phyloP scores from a whole-genome alignment of 2,888 invertebrate species.

The Ormyrus nitidulus region DNA sequence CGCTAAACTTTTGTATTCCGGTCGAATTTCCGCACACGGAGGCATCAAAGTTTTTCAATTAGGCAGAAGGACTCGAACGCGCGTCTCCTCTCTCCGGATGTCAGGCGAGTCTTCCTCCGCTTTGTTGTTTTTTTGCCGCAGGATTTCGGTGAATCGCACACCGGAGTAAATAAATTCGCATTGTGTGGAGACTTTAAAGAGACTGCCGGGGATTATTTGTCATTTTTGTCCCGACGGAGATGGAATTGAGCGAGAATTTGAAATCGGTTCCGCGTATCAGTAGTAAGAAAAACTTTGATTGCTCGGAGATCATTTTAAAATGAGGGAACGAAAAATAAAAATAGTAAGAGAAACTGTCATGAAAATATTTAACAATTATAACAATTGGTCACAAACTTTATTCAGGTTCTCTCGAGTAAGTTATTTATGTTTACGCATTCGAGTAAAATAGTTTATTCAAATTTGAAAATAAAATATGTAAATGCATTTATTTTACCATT shows the following conservation, averaged over 20 bases:
- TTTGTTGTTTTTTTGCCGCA: not conserved
- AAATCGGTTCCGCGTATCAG: not conserved
- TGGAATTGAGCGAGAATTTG: not conserved
- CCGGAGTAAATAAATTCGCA: conserved; percentile 25
- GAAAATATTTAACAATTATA: too few species aligned
- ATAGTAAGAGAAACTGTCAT: too few species aligned
- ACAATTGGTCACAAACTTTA: too few species aligned
- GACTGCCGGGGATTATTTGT: conserved; percentile 32
- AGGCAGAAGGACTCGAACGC: conserved; percentile 28
- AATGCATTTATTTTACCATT: too few species aligned
- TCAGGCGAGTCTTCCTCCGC: conserved; percentile 8
- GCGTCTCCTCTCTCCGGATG: conserved; percentile 1
- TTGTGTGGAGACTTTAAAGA: conserved; percentile 24
- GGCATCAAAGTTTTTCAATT: conserved; percentile 53
- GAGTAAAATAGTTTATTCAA: too few species aligned
- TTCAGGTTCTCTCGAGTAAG: too few species aligned
- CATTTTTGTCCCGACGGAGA: conserved; percentile 19
- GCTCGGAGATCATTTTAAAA: too few species aligned
- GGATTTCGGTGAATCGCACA: conserved; percentile 42
- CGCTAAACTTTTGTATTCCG: conserved; percentile 41
- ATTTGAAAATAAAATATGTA: too few species aligned
- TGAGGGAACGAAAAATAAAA: too few species aligned
- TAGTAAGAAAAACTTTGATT: not conserved
- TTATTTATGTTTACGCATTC: too few species aligned
- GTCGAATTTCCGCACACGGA: conserved; percentile 20